Conservation (phyloP, 1,140 invertebrate species). For the Cherax quadricarinatus region DNA sequence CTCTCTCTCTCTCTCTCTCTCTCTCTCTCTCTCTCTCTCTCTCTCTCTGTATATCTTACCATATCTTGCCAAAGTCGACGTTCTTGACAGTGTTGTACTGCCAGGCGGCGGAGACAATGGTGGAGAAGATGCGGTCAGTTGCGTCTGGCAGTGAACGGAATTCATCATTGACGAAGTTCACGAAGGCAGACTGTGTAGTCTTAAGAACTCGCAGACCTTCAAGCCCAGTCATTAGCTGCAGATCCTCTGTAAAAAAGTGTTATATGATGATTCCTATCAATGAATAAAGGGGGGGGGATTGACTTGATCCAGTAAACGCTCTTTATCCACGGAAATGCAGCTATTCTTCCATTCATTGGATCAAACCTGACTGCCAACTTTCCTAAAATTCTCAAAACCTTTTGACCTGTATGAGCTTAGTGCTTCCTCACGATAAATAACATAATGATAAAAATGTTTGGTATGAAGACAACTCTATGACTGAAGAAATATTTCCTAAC, state of each 20-base stretch:
- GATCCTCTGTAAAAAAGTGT: slow-evolving; percentile 48
- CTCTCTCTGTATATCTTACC: slow-evolving; percentile 6
- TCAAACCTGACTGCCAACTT: too few species aligned
- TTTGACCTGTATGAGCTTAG: too few species aligned
- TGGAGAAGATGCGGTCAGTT: slow-evolving; percentile 85
- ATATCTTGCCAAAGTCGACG: slow-evolving; percentile 81
- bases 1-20: not conserved
- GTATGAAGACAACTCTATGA: too few species aligned
- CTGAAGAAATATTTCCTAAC: too few species aligned
- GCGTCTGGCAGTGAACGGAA: slow-evolving; percentile 85
- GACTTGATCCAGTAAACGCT: too few species aligned
- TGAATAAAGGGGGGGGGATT: too few species aligned
- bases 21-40: not conserved
- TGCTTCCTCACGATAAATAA: too few species aligned
- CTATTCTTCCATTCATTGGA: too few species aligned
- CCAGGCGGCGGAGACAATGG: slow-evolving; percentile 85
- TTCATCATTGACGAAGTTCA: slow-evolving; percentile 86
- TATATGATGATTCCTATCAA: too few species aligned
- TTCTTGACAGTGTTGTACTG: slow-evolving; percentile 81
- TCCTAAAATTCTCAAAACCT: too few species aligned
- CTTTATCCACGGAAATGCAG: too few species aligned
- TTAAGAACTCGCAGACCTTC: slow-evolving; percentile 84
- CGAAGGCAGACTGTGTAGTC: slow-evolving; percentile 87
- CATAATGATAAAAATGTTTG: too few species aligned
- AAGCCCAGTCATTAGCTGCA: slow-evolving; percentile 74